A percentile compares a stretch with the other conserved stretches of the same genome.
These are phyloP conservation scores for Tetranychus piercei DNA, from an alignment of 2,888 invertebrate genomes.

Conservation along the genomic window DNA sequence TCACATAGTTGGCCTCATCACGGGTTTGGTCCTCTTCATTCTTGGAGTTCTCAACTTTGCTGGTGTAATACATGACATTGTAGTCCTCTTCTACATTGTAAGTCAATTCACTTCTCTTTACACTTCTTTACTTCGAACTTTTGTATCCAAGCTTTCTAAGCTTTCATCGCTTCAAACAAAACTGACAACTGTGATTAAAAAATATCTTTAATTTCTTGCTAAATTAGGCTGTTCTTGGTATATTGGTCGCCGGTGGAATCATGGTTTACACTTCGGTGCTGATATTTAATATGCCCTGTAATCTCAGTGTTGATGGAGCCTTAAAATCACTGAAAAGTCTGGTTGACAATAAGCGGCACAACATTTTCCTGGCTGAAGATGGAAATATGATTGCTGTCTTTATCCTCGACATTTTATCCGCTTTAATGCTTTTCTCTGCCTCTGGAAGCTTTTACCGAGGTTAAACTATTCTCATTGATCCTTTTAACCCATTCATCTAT, in stretches of 20 bases:
- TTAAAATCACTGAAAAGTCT: not conserved
- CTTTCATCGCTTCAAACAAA: too few relatives aligned
- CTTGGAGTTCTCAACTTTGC: not conserved
- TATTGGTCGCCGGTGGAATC: not conserved
- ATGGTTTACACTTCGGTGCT: not conserved
- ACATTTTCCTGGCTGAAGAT: slow-evolving; percentile 2
- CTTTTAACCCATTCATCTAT: not conserved
- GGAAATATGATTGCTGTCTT: slow-evolving; percentile 5
- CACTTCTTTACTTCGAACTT: not conserved
- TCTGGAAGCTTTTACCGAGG: not conserved
- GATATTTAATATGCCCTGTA: not conserved
- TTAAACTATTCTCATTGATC: not conserved
- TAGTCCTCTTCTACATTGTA: not conserved
- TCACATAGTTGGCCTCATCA: not conserved
- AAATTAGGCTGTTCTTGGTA: not conserved
- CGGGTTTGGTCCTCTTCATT: not conserved
- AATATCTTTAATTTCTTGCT: not conserved
- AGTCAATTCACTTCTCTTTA: not conserved
- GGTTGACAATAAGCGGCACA: not conserved
- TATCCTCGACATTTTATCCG: not conserved
- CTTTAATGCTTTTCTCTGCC: not conserved
- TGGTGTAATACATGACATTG: not conserved
- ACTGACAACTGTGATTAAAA: too few relatives aligned
- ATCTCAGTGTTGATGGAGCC: not conserved
- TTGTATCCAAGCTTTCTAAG: too few relatives aligned